Evolutionary conservation across 2,113 vertebrate species (phyloP).

Genomic region (Pelecanus crispus): DNA sequence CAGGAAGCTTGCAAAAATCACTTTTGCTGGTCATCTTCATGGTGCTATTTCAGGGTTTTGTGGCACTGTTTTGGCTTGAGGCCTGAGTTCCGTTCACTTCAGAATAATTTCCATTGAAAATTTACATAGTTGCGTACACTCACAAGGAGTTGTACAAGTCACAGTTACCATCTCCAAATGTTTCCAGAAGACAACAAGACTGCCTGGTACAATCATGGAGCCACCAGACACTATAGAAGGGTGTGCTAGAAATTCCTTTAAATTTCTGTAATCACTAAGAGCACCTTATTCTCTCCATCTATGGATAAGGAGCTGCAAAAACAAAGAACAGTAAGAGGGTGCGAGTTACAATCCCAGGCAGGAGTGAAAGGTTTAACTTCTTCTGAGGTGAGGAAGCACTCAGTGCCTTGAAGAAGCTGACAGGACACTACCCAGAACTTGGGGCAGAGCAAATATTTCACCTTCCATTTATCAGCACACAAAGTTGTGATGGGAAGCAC

Average conservation of each 20-base stretch:
- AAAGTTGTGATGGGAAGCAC: rapidly evolving
- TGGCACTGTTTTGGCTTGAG: neutral
- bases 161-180: neutral
- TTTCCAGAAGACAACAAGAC: neutral
- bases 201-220: neutral
- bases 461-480: rapidly evolving
- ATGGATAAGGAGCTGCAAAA: neutral
- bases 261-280: neutral
- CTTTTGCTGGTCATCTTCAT: neutral
- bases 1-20: neutral
- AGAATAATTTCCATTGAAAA: neutral
- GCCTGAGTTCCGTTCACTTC: neutral
- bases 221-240: too few relatives aligned
- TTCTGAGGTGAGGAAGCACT: neutral
- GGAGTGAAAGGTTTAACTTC: neutral
- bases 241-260: neutral
- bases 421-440: neutral
- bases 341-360: neutral
- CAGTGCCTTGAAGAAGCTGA: neutral
- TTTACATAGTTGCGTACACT: neutral
- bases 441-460: neutral
- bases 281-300: neutral
- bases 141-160: neutral
- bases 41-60: neutral
- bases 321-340: neutral